Percentiles rank a stretch among this genome's conserved stretches.
These are phyloP conservation scores for Clitarchus hookeri DNA, from an alignment of 2,888 invertebrate species.

Conservation along the genomic window DNA sequence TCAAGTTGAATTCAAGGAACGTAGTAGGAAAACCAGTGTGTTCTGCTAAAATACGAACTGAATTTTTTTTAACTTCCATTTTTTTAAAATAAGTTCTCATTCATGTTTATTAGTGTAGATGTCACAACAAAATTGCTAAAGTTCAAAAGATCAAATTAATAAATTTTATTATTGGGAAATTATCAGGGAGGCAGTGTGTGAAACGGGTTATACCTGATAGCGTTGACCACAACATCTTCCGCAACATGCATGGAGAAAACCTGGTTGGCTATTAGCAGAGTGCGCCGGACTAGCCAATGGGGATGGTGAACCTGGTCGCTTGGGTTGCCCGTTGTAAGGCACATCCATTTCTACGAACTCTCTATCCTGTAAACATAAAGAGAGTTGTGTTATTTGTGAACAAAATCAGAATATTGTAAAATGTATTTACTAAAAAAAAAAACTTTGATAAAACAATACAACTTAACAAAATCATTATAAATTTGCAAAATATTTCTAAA, in stretches of 20 bases:
- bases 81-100: background rate
- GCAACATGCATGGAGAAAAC: slow-evolving; percentile 80
- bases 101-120: background rate
- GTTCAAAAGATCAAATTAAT: background rate
- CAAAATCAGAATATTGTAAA: too few species aligned
- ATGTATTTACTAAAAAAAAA: too few species aligned
- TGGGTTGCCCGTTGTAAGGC: slow-evolving; percentile 91
- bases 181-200: background rate
- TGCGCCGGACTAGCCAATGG: slow-evolving; percentile 86
- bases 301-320: slow-evolving; percentile 87
- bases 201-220: slow-evolving; percentile 71
- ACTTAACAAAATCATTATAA: too few species aligned
- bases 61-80: background rate
- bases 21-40: background rate
- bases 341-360: slow-evolving; percentile 97
- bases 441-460: too few species aligned
- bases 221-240: slow-evolving; percentile 80
- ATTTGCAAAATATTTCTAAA: too few species aligned
- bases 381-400: background rate
- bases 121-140: background rate
- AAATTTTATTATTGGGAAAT: background rate
- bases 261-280: slow-evolving; percentile 73
- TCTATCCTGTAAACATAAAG: slow-evolving; percentile 71
- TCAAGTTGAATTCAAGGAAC: background rate
- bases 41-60: background rate